phyloP scores from a whole-genome alignment of 2,113 vertebrate species.

The Coreoperca whiteheadi region DNA sequence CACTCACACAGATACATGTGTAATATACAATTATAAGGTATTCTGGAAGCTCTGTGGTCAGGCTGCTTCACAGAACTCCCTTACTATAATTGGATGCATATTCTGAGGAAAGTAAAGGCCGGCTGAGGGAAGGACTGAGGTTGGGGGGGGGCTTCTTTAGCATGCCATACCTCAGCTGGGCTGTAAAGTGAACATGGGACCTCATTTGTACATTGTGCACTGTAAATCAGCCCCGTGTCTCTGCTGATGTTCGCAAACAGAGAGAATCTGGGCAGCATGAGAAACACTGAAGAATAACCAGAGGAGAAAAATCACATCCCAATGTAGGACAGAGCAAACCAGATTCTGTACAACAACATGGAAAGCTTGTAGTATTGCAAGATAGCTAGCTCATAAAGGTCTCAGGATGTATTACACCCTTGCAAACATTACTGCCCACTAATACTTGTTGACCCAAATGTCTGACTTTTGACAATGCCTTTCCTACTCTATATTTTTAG shows the following conservation, averaged over 20 bases:
- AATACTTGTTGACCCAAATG: background rate
- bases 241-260: conserved; percentile 4
- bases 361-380: background rate
- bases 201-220: conserved; percentile 28
- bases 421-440: background rate
- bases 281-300: conserved; percentile 23
- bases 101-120: conserved; percentile 24
- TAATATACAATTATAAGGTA: conserved; percentile 40
- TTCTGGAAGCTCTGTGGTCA: conserved; percentile 39
- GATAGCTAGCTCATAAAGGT: background rate
- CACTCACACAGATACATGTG: conserved; percentile 22
- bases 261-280: conserved; percentile 10
- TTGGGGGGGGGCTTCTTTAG: conserved; percentile 23
- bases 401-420: background rate
- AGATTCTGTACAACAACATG: background rate
- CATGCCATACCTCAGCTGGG: conserved; percentile 30
- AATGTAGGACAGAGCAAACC: background rate
- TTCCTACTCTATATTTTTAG: background rate
- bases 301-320: background rate
- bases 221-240: conserved; percentile 45
- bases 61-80: conserved; percentile 36
- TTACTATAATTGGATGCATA: conserved; percentile 64
- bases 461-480: background rate
- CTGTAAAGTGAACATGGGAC: conserved; percentile 13
- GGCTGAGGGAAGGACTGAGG: conserved; percentile 6